Evolutionary conservation across 1,140 invertebrate genomes (phyloP), one percentile per base, ranked within the genome.

Genomic region (Portunus trituberculatus): DNA sequence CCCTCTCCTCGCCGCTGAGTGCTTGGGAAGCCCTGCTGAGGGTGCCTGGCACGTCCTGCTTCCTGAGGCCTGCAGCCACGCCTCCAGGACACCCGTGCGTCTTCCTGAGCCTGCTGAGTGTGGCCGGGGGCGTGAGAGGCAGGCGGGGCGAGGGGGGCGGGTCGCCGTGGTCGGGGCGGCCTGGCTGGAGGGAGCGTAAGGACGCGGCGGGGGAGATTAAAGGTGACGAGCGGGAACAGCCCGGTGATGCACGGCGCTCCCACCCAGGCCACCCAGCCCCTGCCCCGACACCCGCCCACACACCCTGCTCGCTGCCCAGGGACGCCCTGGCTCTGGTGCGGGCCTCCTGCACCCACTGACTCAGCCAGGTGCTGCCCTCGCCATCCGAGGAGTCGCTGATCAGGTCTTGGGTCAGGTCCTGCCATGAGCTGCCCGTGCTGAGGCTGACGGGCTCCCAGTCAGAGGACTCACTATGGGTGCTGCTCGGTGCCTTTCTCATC

Each of bases 121-220:
- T 29, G 82, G 7, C 6, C 28, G 31, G 90, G 59, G 29, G 48
- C 29, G 20, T 91, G 32, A 67, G 46, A 52, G 16, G 90, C 20
- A 32, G n/a, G 32, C 14, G 86, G 45, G 52, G 52, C 52, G 88
- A 46, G 32, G 76, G 8, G 45, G 45, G 4, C 32, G 83, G 84
- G n/a, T 59, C 31, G 1, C 20, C 92, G 46, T 7, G 25, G 92
- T 93, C 82, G 45, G 4, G 92, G 45, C 10, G n/a, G 48, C n/a
- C 28, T 10, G 67, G 82, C 25, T 59, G 92, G 84, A 83, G 45
- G 84, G 83, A 93, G n/a, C 90, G 52, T 76, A 52, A 76, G 46
- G 90, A 91, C 14, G 52, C 82, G 82, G 82, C 45, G 82, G 92
- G 82, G 6, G 92, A 93, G 92, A 93, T 93, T 93, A 93, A 93